phyloP scores from a whole-genome alignment of 2,888 invertebrate genomes.

The Syrista parreyssii region DNA sequence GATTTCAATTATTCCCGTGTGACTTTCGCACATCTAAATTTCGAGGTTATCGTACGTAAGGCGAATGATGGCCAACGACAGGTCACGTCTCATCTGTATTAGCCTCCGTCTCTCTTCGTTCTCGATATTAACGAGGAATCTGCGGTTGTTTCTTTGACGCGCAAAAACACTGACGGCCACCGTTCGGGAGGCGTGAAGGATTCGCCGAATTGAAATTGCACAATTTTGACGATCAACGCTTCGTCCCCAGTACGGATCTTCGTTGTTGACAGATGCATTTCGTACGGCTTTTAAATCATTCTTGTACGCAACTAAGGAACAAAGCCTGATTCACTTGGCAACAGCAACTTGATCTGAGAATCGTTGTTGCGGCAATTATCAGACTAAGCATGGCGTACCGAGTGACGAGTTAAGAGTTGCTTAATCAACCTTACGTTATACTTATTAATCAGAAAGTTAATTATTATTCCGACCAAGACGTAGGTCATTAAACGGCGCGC shows the following conservation, averaged over 20 bases:
- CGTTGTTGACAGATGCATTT: neutral
- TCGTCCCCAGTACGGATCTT: neutral
- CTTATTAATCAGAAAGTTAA: neutral
- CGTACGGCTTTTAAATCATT: neutral
- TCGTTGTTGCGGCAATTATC: neutral
- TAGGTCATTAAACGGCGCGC: neutral
- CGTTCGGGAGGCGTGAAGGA: neutral
- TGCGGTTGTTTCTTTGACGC: neutral
- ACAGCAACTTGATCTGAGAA: neutral
- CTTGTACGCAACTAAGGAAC: neutral
- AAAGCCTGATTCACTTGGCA: neutral
- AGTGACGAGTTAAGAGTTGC: neutral
- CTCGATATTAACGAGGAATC: neutral
- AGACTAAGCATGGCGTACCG: neutral
- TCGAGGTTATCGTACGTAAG: neutral
- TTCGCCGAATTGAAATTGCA: neutral
- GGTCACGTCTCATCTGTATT: neutral
- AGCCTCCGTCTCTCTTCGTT: neutral
- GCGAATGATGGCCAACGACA: neutral
- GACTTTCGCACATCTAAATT: too few relatives aligned
- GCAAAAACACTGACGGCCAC: neutral
- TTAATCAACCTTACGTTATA: neutral
- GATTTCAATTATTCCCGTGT: neutral
- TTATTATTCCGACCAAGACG: neutral
- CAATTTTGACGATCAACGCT: neutral